Conservation (phyloP, 53 echinoderm and acorn worm genomes). For the Pentamera pediparva region DNA sequence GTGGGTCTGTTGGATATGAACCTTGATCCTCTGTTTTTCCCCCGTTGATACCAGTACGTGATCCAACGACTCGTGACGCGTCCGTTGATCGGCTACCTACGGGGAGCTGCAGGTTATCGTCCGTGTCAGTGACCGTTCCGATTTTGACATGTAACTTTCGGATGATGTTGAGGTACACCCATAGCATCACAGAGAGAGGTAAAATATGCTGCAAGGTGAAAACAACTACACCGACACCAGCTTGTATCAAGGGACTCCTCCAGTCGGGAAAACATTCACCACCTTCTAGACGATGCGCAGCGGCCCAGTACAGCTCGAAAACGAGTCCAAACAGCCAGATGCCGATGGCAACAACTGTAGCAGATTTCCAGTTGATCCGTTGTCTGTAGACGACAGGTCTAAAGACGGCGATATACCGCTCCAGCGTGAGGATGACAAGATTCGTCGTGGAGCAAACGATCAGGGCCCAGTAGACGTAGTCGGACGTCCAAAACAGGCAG, state of each 20-base stretch:
- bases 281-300: constrained; percentile 18
- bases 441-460: constrained; percentile 38
- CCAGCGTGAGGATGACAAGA: constrained; percentile 32
- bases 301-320: constrained; percentile 36
- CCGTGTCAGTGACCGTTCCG: background rate
- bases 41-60: too few relatives aligned
- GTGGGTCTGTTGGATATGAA: background rate
- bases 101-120: background rate
- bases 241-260: constrained; percentile 36
- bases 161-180: constrained; percentile 47
- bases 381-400: constrained; percentile 29
- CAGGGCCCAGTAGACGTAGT: constrained; percentile 41
- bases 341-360: constrained; percentile 7
- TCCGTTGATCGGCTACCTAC: too few relatives aligned
- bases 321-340: constrained; percentile 28
- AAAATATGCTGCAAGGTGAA: constrained; percentile 47
- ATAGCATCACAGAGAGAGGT: constrained; percentile 46
- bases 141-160: constrained; percentile 27
- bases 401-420: constrained; percentile 40
- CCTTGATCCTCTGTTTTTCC: too few relatives aligned
- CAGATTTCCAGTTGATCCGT: background rate
- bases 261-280: constrained; percentile 45
- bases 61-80: too few relatives aligned
- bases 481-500: constrained; percentile 41
- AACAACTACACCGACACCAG: constrained; percentile 38